Conservation (phyloP, 2,113 vertebrate genomes). For the Tragelaphus scriptus region DNA sequence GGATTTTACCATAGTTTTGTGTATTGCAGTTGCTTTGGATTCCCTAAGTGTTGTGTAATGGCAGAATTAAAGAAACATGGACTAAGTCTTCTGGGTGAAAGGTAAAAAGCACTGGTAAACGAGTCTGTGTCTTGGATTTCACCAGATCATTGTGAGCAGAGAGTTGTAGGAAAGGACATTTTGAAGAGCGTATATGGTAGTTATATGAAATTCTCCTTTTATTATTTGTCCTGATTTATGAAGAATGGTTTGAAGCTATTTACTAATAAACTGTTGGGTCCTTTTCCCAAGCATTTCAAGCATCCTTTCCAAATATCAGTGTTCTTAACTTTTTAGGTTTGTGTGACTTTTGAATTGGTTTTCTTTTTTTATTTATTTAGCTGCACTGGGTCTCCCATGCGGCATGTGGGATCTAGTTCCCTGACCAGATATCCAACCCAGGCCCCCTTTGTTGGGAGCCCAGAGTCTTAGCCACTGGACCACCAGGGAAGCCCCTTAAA, state of each 20-base stretch:
- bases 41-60: neutral
- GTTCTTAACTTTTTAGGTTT: neutral
- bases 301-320: neutral
- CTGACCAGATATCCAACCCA: neutral
- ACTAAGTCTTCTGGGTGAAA: slow-evolving; percentile 20
- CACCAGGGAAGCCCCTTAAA: neutral
- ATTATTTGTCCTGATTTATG: neutral
- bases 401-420: neutral
- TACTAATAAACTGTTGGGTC: neutral
- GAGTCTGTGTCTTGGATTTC: neutral
- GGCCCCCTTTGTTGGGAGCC: neutral
- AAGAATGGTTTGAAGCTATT: neutral
- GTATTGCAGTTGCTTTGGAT: slow-evolving; percentile 12
- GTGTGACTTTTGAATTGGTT: neutral
- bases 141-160: neutral
- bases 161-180: neutral
- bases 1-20: neutral
- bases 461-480: neutral
- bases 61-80: neutral
- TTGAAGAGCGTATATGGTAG: neutral
- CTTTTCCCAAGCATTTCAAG: neutral
- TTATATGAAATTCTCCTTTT: neutral
- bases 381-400: neutral
- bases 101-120: neutral
- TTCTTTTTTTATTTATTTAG: neutral